phyloP scores from a whole-genome alignment of 2,797 vertebrate genomes.

The Numenius phaeopus region DNA sequence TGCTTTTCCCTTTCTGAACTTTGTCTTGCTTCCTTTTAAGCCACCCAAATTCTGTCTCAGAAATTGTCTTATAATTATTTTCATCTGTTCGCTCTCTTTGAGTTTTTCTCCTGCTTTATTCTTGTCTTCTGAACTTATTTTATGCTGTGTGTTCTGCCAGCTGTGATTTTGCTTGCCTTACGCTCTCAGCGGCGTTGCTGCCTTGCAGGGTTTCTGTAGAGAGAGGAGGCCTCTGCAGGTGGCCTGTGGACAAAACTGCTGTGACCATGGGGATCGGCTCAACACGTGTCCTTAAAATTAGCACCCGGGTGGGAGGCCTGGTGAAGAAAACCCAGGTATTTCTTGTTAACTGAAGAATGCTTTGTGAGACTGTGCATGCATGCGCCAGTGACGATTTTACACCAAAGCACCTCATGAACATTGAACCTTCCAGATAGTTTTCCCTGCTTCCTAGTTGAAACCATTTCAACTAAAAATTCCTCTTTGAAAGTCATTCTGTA shows the following conservation, averaged over 20 bases:
- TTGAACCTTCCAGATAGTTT: background rate
- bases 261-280: background rate
- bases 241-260: background rate
- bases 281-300: background rate
- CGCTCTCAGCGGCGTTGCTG: background rate
- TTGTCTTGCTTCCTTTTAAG: background rate
- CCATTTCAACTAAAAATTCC: background rate
- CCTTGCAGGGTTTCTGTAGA: background rate
- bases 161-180: background rate
- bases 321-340: background rate
- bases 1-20: background rate
- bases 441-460: background rate
- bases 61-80: slow-evolving; percentile 8
- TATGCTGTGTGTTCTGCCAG: background rate
- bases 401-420: background rate
- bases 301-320: background rate
- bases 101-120: background rate
- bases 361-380: fast-evolving
- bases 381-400: background rate
- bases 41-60: slow-evolving; percentile 18
- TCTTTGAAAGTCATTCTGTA: background rate
- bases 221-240: background rate
- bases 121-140: slow-evolving; percentile 3
- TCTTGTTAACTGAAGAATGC: background rate
- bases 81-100: slow-evolving; percentile 1